Evolutionary conservation across 1,140 invertebrate species (phyloP).

Genomic region (Cheumatopsyche charites): DNA sequence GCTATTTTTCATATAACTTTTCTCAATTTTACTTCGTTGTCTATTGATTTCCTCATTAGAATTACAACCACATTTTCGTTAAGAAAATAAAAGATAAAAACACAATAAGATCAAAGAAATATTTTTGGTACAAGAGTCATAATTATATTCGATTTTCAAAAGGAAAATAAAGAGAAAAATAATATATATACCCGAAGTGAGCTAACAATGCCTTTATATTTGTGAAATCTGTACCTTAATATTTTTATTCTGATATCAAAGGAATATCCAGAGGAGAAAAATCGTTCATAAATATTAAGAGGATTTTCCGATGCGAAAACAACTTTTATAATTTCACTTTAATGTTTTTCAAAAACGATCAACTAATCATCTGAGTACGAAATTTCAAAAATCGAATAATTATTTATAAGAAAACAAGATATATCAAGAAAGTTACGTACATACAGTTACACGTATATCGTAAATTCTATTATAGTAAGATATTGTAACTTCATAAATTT

Average conservation of each 20-base stretch:
- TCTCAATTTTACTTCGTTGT: not conserved
- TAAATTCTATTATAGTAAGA: too few species aligned
- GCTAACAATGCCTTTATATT: not conserved
- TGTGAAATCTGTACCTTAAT: not conserved
- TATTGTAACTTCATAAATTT: too few species aligned
- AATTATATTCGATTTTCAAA: constrained; percentile 11
- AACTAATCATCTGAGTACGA: too few species aligned
- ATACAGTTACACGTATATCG: too few species aligned
- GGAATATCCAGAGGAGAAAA: not conserved
- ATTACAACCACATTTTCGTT: not conserved
- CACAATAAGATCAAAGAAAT: not conserved
- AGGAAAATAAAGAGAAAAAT: not conserved
- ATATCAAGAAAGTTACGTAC: too few species aligned
- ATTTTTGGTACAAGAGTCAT: not conserved
- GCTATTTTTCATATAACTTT: too few species aligned
- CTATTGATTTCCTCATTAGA: constrained; percentile 1
- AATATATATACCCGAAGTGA: not conserved
- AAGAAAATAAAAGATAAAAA: not conserved
- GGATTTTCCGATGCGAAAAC: not conserved
- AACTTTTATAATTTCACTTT: too few species aligned
- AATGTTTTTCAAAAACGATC: too few species aligned
- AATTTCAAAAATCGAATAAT: too few species aligned
- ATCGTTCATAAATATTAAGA: not conserved
- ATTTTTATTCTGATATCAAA: not conserved
- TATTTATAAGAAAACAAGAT: too few species aligned